Evolutionary conservation across 2,797 vertebrate genomes (phyloP).

Genomic region (Anabas testudineus): DNA sequence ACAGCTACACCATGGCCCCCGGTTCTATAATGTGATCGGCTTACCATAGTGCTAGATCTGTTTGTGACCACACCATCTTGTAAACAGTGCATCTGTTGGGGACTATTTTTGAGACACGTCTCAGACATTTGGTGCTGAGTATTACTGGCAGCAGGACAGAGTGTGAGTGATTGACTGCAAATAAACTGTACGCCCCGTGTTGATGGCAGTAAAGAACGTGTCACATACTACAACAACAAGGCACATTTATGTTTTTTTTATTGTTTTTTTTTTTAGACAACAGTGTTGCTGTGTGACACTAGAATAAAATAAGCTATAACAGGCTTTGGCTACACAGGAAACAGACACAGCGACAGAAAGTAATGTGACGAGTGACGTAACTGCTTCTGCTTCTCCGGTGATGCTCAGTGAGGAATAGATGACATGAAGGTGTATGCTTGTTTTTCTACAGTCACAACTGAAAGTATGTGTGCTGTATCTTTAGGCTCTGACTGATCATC

Average conservation of each 20-base stretch:
- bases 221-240: slow-evolving; percentile 23
- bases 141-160: slow-evolving; percentile 28
- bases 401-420: slow-evolving; percentile 2
- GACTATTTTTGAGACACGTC: slow-evolving; percentile 38
- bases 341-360: background rate
- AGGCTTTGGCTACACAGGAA: slow-evolving; percentile 18
- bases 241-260: slow-evolving; percentile 36
- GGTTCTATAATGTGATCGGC: background rate
- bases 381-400: background rate
- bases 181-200: slow-evolving; percentile 14
- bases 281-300: background rate
- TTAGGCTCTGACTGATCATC: background rate
- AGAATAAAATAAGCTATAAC: background rate
- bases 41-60: background rate
- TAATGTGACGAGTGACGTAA: background rate
- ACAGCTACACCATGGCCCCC: background rate
- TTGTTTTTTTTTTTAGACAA: slow-evolving; percentile 37
- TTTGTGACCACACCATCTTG: slow-evolving; percentile 11
- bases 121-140: slow-evolving; percentile 35
- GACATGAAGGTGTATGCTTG: background rate
- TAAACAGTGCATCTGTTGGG: slow-evolving; percentile 25
- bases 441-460: background rate
- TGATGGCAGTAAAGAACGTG: slow-evolving; percentile 26
- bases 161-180: slow-evolving; percentile 26
- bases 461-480: slow-evolving; percentile 10